These are phyloP conservation scores for Phthorimaea operculella DNA, from an alignment of 1,140 invertebrate species.

Conservation along the genomic window DNA sequence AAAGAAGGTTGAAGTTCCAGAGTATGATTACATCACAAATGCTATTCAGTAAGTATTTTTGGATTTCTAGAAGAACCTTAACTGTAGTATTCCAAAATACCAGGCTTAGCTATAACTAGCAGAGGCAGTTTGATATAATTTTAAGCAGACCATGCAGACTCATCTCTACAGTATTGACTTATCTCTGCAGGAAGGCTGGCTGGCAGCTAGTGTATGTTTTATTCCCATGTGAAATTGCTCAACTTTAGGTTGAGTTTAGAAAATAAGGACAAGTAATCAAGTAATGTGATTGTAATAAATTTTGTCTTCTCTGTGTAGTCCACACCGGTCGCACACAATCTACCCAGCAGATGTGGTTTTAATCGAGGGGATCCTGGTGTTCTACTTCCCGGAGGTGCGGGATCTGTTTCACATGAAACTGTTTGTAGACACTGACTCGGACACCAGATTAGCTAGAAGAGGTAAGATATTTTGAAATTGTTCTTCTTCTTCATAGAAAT, in stretches of 20 bases:
- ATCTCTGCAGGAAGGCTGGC: too few species aligned
- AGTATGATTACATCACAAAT: conserved; percentile 86
- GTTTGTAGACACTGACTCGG: conserved; percentile 99
- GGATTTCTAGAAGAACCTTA: too few species aligned
- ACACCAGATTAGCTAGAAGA: conserved; percentile 93
- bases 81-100: too few species aligned
- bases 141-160: too few species aligned
- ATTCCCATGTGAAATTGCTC: too few species aligned
- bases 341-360: conserved; percentile 98
- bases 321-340: conserved; percentile 80
- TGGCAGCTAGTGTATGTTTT: too few species aligned
- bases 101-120: too few species aligned
- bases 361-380: conserved; percentile 97
- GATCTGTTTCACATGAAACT: conserved; percentile 99
- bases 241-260: too few species aligned
- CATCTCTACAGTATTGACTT: too few species aligned
- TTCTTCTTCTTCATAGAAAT: not conserved
- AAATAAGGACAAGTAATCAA: too few species aligned
- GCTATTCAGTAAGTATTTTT: conserved; percentile 42
- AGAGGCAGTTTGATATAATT: too few species aligned
- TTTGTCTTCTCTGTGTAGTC: conserved; percentile 44
- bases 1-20: conserved; percentile 86
- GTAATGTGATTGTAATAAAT: not conserved
- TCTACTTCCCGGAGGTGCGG: conserved; percentile 95
- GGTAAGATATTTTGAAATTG: conserved; percentile 68